A percentile compares a stretch with the other conserved stretches of the same genome.
phyloP scores from a whole-genome alignment of 2,888 invertebrate species.

The Kuschelorhynchus macadamiae region DNA sequence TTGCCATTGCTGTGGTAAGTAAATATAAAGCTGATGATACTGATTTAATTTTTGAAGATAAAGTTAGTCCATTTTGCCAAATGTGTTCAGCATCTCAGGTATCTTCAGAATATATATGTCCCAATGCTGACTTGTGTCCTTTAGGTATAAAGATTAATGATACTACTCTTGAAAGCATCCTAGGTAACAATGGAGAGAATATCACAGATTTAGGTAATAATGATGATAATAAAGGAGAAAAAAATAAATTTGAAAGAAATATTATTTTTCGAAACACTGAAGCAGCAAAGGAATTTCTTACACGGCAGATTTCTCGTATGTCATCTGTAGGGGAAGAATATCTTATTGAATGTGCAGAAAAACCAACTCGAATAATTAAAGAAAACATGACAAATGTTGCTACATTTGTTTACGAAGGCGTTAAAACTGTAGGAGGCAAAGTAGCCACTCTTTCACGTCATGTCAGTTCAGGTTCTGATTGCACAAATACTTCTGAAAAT shows the following conservation, averaged over 20 bases:
- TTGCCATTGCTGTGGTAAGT: slow-evolving; percentile 81
- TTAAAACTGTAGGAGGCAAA: slow-evolving; percentile 82
- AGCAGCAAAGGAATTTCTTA: slow-evolving; percentile 83
- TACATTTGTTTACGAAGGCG: slow-evolving; percentile 81
- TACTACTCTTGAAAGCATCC: slow-evolving; percentile 64
- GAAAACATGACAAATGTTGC: slow-evolving; percentile 83
- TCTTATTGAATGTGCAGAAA: slow-evolving; percentile 76
- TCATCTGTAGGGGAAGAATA: slow-evolving; percentile 80
- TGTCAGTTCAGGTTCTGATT: slow-evolving; percentile 79
- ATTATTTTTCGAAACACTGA: slow-evolving; percentile 84
- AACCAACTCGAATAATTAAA: slow-evolving; percentile 78
- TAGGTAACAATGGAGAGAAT: slow-evolving; percentile 60
- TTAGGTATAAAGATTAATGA: slow-evolving; percentile 72
- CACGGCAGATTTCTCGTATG: slow-evolving; percentile 80
- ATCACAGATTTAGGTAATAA: slow-evolving; percentile 45
- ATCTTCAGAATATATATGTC: slow-evolving; percentile 74
- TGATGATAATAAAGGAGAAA: slow-evolving; percentile 60
- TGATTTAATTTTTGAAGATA: slow-evolving; percentile 75
- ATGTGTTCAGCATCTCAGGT: slow-evolving; percentile 75
- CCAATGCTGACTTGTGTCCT: slow-evolving; percentile 77
- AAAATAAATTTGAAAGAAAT: slow-evolving; percentile 66
- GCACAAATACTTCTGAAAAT: slow-evolving; percentile 67
- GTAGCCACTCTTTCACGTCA: slow-evolving; percentile 81
- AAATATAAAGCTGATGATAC: slow-evolving; percentile 70
- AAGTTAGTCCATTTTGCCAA: slow-evolving; percentile 77